Conservation (phyloP, 2,113 vertebrate species). For the Mesoclemmys tuberculata region DNA sequence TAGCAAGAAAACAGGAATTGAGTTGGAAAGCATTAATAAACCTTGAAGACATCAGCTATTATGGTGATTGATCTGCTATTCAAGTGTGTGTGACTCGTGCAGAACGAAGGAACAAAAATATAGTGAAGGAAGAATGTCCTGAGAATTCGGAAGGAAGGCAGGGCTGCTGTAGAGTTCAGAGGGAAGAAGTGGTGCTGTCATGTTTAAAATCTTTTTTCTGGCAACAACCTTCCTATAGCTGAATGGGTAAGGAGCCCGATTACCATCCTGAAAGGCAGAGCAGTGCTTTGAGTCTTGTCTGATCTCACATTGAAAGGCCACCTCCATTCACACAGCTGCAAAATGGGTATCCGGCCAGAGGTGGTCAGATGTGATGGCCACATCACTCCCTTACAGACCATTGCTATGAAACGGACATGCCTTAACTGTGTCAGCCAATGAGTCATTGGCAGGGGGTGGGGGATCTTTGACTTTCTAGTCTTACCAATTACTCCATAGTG, state of each 20-base stretch:
- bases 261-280: background rate
- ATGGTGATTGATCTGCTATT: slow-evolving; percentile 47
- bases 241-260: background rate
- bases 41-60: slow-evolving; percentile 48
- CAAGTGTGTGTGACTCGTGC: background rate
- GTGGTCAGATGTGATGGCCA: background rate
- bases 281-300: background rate
- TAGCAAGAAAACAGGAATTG: slow-evolving; percentile 43
- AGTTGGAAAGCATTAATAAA: slow-evolving; percentile 49
- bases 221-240: background rate
- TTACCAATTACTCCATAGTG: background rate
- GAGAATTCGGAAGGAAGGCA: background rate
- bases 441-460: no score
- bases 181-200: slow-evolving; percentile 18
- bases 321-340: background rate
- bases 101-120: slow-evolving; percentile 31
- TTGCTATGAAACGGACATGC: background rate
- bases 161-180: background rate
- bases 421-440: background rate
- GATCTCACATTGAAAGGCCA: background rate
- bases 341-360: no score
- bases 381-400: background rate
- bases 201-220: background rate
- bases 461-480: background rate
- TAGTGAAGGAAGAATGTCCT: background rate